Percentiles rank a stretch among this genome's conserved stretches.
Evolutionary conservation across 1,140 invertebrate species (phyloP).

Genomic region (Solenopsis invicta): DNA sequence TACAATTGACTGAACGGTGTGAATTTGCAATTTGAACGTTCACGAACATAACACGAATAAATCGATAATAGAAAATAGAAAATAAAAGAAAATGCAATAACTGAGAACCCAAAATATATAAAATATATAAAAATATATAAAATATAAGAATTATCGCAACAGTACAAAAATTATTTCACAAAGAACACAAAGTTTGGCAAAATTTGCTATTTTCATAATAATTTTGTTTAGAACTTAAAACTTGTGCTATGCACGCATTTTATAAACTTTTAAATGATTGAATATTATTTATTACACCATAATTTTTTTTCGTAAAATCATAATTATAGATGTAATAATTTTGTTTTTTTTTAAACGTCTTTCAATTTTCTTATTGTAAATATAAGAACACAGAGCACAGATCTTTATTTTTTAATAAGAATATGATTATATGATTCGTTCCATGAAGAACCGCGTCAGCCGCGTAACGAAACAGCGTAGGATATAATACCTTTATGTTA

Average conservation of each 20-base stretch:
- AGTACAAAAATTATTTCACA: constrained; percentile 12
- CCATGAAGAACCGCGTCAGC: neutral
- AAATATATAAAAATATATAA: neutral
- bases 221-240: constrained; percentile 23
- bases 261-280: neutral
- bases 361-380: neutral
- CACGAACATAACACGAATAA: constrained; percentile 81
- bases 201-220: neutral
- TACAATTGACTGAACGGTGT: constrained; percentile 78
- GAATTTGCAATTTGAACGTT: constrained; percentile 85
- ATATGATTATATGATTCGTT: constrained; percentile 5
- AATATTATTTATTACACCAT: neutral
- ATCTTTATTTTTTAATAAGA: constrained; percentile 15
- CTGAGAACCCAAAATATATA: neutral
- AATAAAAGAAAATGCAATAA: constrained; percentile 13
- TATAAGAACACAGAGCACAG: neutral
- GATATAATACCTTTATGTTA: constrained; percentile 14
- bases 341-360: neutral
- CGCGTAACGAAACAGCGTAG: neutral
- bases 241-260: neutral
- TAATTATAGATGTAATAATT: neutral
- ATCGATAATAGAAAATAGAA: constrained; percentile 63
- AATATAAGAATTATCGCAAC: constrained; percentile 36
- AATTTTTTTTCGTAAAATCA: neutral
- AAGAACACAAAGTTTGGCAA: constrained; percentile 15